Base-by-base conservation (phyloP, 2,888 invertebrate species). In the Ryuthela nishihirai region DNA sequence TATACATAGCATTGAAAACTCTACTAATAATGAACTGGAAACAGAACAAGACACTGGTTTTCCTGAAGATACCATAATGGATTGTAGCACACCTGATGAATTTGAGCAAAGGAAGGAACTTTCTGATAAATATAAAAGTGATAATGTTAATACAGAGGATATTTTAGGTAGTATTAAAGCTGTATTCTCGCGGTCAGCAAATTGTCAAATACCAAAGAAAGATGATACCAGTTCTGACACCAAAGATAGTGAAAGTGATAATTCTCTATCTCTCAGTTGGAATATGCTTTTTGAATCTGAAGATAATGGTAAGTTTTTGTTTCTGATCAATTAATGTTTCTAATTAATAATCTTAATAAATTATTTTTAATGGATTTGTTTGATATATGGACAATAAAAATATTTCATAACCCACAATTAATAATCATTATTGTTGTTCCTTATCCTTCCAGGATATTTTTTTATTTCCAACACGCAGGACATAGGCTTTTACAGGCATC, bases 211-310 rank as follows among this genome's bases (percentile, higher is more conserved):
- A 15, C 42, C 56, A 18, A 42, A 42, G 10, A n/a, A 41, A 12
- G 56, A 58, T 18, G 40, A 48, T 9, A 24, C 18, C 6, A 43
- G n/a, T 25, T 52, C 52, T 2, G 52, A 46, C 2, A 18, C 20
- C n/a, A 39, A 38, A 9, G 46, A 58, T 18, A 41, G 29, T 20
- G n/a, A n/a, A n/a, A n/a, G n/a, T n/a, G n/a, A n/a, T n/a, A 52
- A 23, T 26, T 42, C 42, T 4, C 26, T 58, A 5, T 58, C 56
- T 32, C 26, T 52, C 7, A 58, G 56, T 38, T 58, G 56, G 56
- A 58, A 52, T 39, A 50, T 58, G 50, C 45, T 58, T 2, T 58
- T 58, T 58, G 44, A 44, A 23, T 34, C 44, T 7, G 50, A 50
- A 52, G 56, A 58, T 38, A 46, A 50, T 38, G 56, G 56, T 58